Evolutionary conservation across 2,113 vertebrate species (phyloP), one percentile per base, ranked within the genome.

Genomic region (Chaenocephalus aceratus): DNA sequence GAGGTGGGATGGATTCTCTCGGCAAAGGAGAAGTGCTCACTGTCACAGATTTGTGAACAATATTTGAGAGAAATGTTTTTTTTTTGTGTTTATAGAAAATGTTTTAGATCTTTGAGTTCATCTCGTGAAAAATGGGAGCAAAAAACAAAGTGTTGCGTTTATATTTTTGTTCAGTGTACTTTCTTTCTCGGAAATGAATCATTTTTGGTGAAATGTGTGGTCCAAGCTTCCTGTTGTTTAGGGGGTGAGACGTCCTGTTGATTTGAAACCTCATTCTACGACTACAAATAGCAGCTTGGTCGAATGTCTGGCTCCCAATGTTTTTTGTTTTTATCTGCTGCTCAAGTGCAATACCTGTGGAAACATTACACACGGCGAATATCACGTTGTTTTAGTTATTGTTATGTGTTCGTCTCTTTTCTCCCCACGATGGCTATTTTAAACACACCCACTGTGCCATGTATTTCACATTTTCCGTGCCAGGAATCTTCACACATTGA

Each of bases 401-500:
- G 6, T 30, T 57, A 6, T 6, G 34, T 23, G 34, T 2, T 6
- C 6, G 1, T 26, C 1, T 57, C 30, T 45, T 61, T 62, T 30
- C 0, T 3, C 30, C 18, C 4, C 1, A 16, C 6, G 13, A 56
- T 66, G 18, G 23, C n/a, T 34, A 12, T 51, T 71, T 49, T n/a
- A 0, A 44, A 49, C 45, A n/a, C 6, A 1, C 34, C 18, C 26
- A 26, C 26, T n/a, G 18, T 34, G 46, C 44, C 2, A 0, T 16
- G 5, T 36, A 18, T 54, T 21, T 15, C 49, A 0, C 3, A 14
- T 60, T 54, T 36, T 30, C 10, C 4, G 2, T 77, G 85, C 84
- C 82, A 90, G 87, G 80, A 88, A 92, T 87, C 83, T 89, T 91
- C 80, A 77, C 88, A 87, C 78, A 21, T 2, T 92, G 92, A 93